Percentiles rank a stretch among this genome's conserved stretches.
phyloP scores from a whole-genome alignment of 1,140 invertebrate species.

The Planococcus citri region DNA sequence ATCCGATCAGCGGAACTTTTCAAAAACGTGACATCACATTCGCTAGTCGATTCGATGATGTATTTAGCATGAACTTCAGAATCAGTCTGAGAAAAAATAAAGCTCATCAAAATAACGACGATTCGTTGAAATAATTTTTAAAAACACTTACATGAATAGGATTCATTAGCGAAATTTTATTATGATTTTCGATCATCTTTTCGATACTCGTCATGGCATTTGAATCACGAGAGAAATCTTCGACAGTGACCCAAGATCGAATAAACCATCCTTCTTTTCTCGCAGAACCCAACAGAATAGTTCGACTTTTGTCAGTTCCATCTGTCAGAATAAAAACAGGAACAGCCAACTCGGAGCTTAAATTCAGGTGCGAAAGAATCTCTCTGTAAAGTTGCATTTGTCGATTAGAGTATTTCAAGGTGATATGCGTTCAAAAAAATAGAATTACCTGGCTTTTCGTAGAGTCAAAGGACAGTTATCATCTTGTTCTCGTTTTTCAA shows the following conservation, averaged over 20 bases:
- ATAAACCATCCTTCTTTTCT: background rate
- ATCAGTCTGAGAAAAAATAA: background rate
- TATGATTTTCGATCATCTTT: background rate
- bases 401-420: background rate
- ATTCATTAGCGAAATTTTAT: background rate
- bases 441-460: background rate
- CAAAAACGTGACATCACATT: background rate
- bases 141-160: background rate
- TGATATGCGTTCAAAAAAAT: too few species aligned
- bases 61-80: background rate
- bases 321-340: background rate
- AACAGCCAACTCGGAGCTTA: background rate
- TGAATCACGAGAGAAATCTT: background rate
- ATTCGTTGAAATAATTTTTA: too few species aligned
- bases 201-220: background rate
- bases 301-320: background rate
- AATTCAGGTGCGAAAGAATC: background rate
- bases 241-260: background rate
- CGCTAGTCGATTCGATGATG: background rate
- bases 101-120: too few species aligned
- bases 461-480: background rate
- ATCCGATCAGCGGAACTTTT: background rate
- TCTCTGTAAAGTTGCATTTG: background rate
- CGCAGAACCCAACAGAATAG: background rate
- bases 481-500: background rate